Conservation (phyloP, 2,888 invertebrate species). For the Dendrolimus houi region DNA sequence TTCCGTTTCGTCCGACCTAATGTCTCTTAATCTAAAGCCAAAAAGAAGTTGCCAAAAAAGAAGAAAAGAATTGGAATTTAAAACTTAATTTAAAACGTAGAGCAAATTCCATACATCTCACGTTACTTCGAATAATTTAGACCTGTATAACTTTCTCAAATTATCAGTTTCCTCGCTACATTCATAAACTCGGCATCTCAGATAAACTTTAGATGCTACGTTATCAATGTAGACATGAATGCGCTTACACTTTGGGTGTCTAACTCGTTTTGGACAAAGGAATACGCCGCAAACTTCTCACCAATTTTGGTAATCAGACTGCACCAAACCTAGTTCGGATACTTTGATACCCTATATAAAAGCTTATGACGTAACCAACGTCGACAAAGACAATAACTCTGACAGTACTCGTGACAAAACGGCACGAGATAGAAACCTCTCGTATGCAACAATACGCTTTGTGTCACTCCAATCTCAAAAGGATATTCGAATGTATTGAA, state of each 20-base stretch:
- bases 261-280: neutral
- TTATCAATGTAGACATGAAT: neutral
- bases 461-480: conserved; percentile 66
- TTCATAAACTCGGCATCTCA: neutral
- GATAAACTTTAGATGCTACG: neutral
- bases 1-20: too few species aligned
- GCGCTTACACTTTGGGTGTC: neutral
- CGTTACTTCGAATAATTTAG: too few species aligned
- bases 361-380: conserved; percentile 6
- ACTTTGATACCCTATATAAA: too few species aligned
- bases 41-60: too few species aligned
- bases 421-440: conserved; percentile 46
- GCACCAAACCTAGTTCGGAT: neutral
- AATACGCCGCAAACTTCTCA: neutral
- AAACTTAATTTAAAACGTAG: too few species aligned
- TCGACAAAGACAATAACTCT: conserved; percentile 44
- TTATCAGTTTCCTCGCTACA: neutral
- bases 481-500: conserved; percentile 68
- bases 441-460: conserved; percentile 63
- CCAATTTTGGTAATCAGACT: neutral
- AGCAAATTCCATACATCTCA: too few species aligned
- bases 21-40: too few species aligned
- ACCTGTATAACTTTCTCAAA: neutral
- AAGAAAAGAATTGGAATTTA: too few species aligned
- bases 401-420: conserved; percentile 47